Percentiles rank a stretch among this genome's conserved stretches.
Conservation (phyloP, 2,797 vertebrate genomes). For the Smutsia temminckii region DNA sequence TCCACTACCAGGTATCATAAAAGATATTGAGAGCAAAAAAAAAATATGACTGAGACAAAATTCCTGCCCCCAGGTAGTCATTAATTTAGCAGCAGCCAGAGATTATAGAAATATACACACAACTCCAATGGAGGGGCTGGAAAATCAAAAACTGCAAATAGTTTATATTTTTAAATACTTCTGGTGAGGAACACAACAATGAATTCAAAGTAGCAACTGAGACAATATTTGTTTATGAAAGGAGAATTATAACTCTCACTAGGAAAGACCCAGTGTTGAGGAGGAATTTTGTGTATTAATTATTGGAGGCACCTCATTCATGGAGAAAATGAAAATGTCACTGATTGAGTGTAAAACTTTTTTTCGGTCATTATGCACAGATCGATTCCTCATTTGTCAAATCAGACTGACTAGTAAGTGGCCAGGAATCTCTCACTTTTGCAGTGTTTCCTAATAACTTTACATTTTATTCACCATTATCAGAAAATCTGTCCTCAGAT, state of each 20-base stretch:
- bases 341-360: not conserved
- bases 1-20: not conserved
- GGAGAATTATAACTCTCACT: not conserved
- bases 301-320: not conserved
- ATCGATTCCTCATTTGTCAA: not conserved
- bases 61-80: not conserved
- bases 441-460: not conserved
- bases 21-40: not conserved
- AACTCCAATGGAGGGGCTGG: not conserved
- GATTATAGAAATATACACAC: not conserved
- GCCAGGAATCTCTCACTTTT: not conserved
- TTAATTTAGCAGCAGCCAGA: not conserved
- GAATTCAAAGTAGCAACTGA: not conserved
- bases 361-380: not conserved
- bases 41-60: not conserved
- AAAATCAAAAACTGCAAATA: not conserved
- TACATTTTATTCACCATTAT: not conserved
- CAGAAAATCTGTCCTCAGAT: not conserved
- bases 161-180: not conserved
- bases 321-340: not conserved
- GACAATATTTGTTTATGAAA: not conserved
- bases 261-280: not conserved
- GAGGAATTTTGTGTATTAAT: not conserved
- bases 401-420: not conserved
- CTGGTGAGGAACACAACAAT: not conserved